Evolutionary conservation across 2,113 vertebrate species (phyloP).

Genomic region (Spheniscus mendiculus): DNA sequence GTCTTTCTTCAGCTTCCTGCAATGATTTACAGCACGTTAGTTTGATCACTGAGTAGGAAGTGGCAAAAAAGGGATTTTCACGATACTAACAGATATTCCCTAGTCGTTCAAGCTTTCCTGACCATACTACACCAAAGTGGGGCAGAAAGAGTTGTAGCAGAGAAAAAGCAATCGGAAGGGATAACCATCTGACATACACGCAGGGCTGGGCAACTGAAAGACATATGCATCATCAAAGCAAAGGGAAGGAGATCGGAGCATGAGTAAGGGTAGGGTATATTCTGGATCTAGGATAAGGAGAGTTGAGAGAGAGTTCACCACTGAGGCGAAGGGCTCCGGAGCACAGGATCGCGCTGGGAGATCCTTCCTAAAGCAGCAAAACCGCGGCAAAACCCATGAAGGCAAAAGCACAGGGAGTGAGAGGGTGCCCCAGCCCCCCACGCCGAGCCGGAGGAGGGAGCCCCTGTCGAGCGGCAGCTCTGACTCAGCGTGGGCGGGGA

Average conservation of each 20-base stretch:
- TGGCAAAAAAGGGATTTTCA: neutral
- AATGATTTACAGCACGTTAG: neutral
- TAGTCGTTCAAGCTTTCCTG: neutral
- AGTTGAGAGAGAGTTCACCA: neutral
- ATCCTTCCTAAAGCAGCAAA: too few species aligned
- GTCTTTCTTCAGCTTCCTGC: neutral
- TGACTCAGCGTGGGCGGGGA: too few species aligned
- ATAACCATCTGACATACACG: neutral
- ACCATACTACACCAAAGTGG: neutral
- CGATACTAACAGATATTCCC: neutral
- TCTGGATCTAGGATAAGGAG: slow-evolving; percentile 14
- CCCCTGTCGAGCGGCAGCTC: too few species aligned
- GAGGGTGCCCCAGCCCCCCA: too few species aligned
- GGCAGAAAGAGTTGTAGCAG: neutral
- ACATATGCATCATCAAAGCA: neutral
- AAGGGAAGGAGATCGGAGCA: neutral
- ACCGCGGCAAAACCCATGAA: too few species aligned
- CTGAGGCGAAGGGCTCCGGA: too few species aligned
- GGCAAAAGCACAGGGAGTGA: too few species aligned
- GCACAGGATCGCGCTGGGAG: too few species aligned
- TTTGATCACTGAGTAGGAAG: neutral
- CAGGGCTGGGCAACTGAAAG: neutral
- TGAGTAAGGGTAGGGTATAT: neutral
- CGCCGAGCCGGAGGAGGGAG: too few species aligned
- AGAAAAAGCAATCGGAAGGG: neutral